Base-by-base conservation (phyloP, 2,113 vertebrate species). In the Poecilia latipinna region DNA sequence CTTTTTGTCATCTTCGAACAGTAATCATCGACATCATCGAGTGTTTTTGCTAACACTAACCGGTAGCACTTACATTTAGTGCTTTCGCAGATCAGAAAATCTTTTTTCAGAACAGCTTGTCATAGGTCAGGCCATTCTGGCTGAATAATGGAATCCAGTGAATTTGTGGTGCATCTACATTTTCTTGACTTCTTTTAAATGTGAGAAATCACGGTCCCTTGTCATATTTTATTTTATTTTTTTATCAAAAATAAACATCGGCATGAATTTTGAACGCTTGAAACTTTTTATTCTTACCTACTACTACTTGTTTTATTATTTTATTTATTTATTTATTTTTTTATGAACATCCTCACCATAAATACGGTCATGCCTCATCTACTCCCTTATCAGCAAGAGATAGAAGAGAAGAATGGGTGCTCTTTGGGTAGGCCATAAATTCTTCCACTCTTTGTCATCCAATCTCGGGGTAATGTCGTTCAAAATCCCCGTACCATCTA, bases 401-500 rank as follows among this genome's bases (percentile, higher is more conserved):
- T 92, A 90, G 68, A 57, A n/a, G 26, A 71, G 60, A 70, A 22
- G 76, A 72, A 65, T 13, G 42, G 77, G 74, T 62, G 77, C 48
- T 86, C 74, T 79, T 87, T 93, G 90, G 74, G 80, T 84, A 80
- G 86, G 72, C 80, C 90, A 94, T 95, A 94, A 95, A 95, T 95
- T 83, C 81, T 84, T 86, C 78, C 83, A 86, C 90, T 90, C 90
- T 93, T 90, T 31, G 90, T 94, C 93, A 93, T 94, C 92, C 92
- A 95, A 94, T 95, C 91, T 93, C 89, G 80, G 78, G 79, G 93
- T 92, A 94, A 94, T 94, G 93, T 93, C 94, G 94, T 95, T 95
- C 92, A 94, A 93, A 93, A 80, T 78, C 90, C 85, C 86, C 13
- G 35, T 87, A 80, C 93, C 88, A 94, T 94, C 92, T 89, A 94